A percentile compares a stretch with the other conserved stretches of the same genome.
These are phyloP conservation scores for Eupsilia transversa DNA, from an alignment of 2,888 invertebrate genomes.

Conservation along the genomic window DNA sequence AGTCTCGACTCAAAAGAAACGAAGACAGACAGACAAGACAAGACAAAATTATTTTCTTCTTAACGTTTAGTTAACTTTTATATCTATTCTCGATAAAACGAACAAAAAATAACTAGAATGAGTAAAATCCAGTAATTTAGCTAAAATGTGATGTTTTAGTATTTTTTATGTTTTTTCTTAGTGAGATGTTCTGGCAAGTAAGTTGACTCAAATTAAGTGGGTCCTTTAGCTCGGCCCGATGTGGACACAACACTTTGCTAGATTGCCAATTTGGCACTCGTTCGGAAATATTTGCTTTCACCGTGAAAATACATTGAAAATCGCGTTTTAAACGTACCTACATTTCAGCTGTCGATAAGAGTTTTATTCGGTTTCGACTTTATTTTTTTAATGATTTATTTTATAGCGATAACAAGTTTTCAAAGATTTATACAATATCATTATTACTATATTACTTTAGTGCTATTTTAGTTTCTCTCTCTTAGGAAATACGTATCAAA, in stretches of 20 bases:
- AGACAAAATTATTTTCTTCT: slow-evolving; percentile 23
- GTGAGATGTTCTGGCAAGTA: slow-evolving; percentile 62
- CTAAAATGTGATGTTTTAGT: slow-evolving; percentile 25
- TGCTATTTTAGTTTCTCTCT: background rate
- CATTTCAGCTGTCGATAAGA: slow-evolving; percentile 24
- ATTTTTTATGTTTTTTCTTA: slow-evolving; percentile 30
- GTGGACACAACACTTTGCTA: slow-evolving; percentile 80
- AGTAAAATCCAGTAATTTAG: slow-evolving; percentile 30
- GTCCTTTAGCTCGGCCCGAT: slow-evolving; percentile 71
- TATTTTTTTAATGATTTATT: background rate
- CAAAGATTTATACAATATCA: background rate
- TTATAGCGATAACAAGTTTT: background rate
- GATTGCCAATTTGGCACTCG: slow-evolving; percentile 86
- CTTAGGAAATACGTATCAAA: background rate
- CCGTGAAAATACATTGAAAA: slow-evolving; percentile 66
- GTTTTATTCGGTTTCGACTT: slow-evolving; percentile 11
- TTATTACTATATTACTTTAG: background rate
- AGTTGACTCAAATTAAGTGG: slow-evolving; percentile 69
- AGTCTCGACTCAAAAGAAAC: background rate
- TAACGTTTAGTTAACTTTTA: slow-evolving; percentile 24
- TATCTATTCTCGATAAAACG: slow-evolving; percentile 13
- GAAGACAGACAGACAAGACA: slow-evolving; percentile 11
- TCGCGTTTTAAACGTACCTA: slow-evolving; percentile 48
- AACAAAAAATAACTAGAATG: slow-evolving; percentile 29
- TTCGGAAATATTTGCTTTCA: slow-evolving; percentile 70